phyloP scores from a whole-genome alignment of 2,888 invertebrate genomes.

The Magallana nippona region DNA sequence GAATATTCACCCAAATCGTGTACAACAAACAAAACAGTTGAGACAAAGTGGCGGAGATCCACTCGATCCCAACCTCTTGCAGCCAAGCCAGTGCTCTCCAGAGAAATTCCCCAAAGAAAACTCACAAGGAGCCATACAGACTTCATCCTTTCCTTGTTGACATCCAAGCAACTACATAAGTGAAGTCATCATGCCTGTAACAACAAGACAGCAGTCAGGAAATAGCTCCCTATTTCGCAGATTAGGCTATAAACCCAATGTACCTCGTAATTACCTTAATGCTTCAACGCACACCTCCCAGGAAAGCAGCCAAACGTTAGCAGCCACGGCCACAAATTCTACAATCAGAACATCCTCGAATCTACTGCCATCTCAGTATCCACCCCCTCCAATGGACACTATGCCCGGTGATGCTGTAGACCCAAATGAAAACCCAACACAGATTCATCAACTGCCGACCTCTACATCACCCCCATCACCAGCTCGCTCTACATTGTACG shows the following conservation, averaged over 20 bases:
- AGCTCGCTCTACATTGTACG: not conserved
- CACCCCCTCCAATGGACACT: not conserved
- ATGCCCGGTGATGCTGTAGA: not conserved
- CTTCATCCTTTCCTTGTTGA: not conserved
- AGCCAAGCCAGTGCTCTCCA: constrained; percentile 1
- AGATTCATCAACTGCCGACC: not conserved
- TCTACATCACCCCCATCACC: not conserved
- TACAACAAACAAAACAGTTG: no score
- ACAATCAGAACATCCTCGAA: not conserved
- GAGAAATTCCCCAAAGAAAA: not conserved
- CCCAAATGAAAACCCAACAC: not conserved
- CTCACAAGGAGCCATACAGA: not conserved
- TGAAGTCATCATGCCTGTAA: not conserved
- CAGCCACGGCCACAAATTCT: not conserved
- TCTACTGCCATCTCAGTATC: not conserved
- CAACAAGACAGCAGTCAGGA: not conserved
- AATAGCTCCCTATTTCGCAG: not conserved
- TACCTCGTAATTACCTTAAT: not conserved
- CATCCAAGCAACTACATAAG: not conserved
- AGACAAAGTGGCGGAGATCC: constrained; percentile 23
- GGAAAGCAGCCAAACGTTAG: not conserved
- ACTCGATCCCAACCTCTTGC: constrained; percentile 13
- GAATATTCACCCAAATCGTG: not conserved
- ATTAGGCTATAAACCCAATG: constrained; percentile 3
- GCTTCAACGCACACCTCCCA: not conserved